A percentile compares a stretch with the other conserved stretches of the same genome.
phyloP scores from a whole-genome alignment of 2,797 vertebrate genomes.

The Spinus pinus region DNA sequence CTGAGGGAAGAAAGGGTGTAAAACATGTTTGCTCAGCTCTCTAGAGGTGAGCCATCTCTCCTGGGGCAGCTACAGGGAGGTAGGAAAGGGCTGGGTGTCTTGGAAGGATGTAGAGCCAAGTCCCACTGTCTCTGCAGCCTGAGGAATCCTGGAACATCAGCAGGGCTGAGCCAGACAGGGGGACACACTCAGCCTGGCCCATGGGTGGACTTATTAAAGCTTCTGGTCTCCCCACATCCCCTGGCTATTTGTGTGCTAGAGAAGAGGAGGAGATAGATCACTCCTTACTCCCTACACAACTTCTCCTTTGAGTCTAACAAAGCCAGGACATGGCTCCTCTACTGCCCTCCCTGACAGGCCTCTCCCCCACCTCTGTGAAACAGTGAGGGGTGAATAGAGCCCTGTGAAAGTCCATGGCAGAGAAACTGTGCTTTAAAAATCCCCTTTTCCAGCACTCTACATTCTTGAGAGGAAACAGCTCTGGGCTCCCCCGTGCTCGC shows the following conservation, averaged over 20 bases:
- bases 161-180: accelerated
- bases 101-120: not conserved
- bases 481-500: not conserved
- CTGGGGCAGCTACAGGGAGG: not conserved
- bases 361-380: not conserved
- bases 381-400: accelerated
- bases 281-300: not conserved
- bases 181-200: accelerated
- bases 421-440: not conserved
- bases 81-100: not conserved
- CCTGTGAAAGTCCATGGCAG: accelerated
- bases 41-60: not conserved
- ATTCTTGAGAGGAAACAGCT: not conserved
- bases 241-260: not conserved
- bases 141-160: not conserved
- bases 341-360: not conserved
- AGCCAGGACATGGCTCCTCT: not conserved
- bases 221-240: not conserved
- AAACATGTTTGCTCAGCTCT: not conserved
- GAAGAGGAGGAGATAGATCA: not conserved
- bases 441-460: not conserved
- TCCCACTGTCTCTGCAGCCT: accelerated
- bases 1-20: not conserved
- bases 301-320: not conserved
- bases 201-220: not conserved